phyloP scores from a whole-genome alignment of 1,140 invertebrate genomes.

The Drosophila pseudoananassae region DNA sequence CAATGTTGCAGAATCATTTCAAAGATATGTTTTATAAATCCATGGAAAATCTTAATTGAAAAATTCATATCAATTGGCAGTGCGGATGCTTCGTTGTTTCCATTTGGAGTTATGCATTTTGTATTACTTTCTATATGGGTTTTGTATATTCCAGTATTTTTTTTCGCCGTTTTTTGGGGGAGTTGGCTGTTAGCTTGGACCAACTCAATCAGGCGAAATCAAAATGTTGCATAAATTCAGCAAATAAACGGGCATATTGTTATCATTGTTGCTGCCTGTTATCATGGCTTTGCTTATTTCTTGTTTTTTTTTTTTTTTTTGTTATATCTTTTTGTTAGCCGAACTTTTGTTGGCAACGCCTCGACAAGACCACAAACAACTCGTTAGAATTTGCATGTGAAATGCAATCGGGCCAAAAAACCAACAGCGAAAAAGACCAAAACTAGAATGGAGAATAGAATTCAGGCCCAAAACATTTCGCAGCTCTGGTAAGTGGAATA shows the following conservation, averaged over 20 bases:
- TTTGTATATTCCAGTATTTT: not conserved
- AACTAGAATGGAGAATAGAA: not conserved
- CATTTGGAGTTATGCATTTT: conserved; percentile 9
- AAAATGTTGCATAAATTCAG: conserved; percentile 63
- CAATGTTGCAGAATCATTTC: not conserved
- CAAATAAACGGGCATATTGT: conserved; percentile 73
- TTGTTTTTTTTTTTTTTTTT: too few relatives aligned
- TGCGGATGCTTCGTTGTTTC: conserved; percentile 3
- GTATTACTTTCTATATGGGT: not conserved
- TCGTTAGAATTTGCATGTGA: conserved; percentile 78
- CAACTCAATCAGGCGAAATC: conserved; percentile 71
- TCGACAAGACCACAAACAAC: conserved; percentile 69
- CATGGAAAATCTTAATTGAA: conserved; percentile 33
- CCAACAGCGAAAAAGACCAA: conserved; percentile 13
- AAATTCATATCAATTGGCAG: conserved; percentile 39
- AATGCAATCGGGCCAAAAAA: conserved; percentile 59
- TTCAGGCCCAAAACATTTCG: conserved; percentile 43
- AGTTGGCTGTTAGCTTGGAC: conserved; percentile 5
- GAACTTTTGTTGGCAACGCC: conserved; percentile 56
- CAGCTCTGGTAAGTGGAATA: conserved; percentile 43
- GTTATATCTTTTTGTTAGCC: not conserved
- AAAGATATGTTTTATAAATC: conserved; percentile 7
- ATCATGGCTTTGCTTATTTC: conserved; percentile 18
- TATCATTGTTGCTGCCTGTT: conserved; percentile 40
- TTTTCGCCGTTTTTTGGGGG: not conserved